Evolutionary conservation across 92 coral and sea anemone genomes (phyloP).

Genomic region (Heliopora coerulea): DNA sequence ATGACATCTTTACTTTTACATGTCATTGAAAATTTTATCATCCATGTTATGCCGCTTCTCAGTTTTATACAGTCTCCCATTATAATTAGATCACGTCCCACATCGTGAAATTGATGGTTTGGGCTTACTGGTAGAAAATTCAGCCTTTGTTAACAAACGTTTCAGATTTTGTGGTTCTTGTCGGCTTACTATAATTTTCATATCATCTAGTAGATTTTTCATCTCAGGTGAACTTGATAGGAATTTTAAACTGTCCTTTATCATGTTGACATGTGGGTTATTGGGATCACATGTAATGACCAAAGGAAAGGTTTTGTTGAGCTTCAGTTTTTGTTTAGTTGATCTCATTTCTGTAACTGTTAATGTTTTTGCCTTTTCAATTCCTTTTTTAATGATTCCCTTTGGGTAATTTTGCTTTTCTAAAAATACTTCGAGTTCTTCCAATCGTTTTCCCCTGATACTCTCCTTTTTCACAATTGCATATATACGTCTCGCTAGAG

Average conservation of each 20-base stretch:
- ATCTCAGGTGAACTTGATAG: neutral
- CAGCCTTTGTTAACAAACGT: constrained; percentile 4
- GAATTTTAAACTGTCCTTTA: neutral
- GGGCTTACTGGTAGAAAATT: neutral
- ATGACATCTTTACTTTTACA: neutral
- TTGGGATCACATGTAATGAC: neutral
- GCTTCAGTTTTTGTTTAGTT: neutral
- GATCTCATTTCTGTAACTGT: neutral
- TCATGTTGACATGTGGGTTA: neutral
- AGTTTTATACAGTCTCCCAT: too few species aligned
- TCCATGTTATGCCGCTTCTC: too few species aligned
- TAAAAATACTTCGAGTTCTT: neutral
- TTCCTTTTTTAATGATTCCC: constrained; percentile 5
- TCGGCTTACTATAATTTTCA: constrained; percentile 4
- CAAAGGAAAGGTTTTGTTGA: neutral
- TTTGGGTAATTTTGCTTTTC: neutral
- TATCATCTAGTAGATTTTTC: neutral
- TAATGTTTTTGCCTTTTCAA: neutral
- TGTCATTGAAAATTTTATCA: too few species aligned
- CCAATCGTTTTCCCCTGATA: neutral
- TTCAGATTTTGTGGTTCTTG: neutral
- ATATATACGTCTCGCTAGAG: neutral
- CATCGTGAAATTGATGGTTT: neutral
- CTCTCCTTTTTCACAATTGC: neutral
- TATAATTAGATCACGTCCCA: too few species aligned